Conservation (phyloP, 35 echinoderm and acorn worm species). For the Stichopus chloronotus region DNA sequence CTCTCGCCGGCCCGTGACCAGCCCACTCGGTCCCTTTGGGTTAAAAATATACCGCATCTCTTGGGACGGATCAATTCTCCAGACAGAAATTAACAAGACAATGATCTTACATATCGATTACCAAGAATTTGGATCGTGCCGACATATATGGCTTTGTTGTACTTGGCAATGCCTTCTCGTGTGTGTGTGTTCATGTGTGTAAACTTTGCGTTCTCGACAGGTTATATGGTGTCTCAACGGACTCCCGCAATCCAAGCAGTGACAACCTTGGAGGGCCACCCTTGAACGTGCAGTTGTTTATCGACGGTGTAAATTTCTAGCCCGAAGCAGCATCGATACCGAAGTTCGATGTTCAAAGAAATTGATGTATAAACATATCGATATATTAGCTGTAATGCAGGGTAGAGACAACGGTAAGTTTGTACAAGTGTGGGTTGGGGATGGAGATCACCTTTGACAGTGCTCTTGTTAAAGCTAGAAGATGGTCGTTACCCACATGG, state of each 20-base stretch:
- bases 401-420: not conserved
- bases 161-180: not conserved
- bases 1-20: conserved; percentile 3
- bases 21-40: conserved; percentile 22
- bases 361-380: conserved; percentile 25
- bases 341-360: conserved; percentile 11
- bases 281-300: conserved; percentile 19
- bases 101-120: conserved; percentile 35
- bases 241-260: not conserved
- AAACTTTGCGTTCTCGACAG: no score
- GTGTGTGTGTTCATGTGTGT: no score
- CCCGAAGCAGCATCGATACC: conserved; percentile 19
- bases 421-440: no score
- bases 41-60: not conserved
- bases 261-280: not conserved
- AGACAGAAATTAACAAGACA: conserved; percentile 50
- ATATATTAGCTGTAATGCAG: not conserved
- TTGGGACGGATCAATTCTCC: conserved; percentile 42
- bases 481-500: no score
- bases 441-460: no score
- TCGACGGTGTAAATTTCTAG: conserved; percentile 24
- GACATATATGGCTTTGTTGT: conserved; percentile 39
- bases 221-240: no score
- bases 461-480: no score
- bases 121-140: conserved; percentile 22